Base-by-base conservation (phyloP, 2,113 vertebrate genomes). In the Aptenodytes forsteri region DNA sequence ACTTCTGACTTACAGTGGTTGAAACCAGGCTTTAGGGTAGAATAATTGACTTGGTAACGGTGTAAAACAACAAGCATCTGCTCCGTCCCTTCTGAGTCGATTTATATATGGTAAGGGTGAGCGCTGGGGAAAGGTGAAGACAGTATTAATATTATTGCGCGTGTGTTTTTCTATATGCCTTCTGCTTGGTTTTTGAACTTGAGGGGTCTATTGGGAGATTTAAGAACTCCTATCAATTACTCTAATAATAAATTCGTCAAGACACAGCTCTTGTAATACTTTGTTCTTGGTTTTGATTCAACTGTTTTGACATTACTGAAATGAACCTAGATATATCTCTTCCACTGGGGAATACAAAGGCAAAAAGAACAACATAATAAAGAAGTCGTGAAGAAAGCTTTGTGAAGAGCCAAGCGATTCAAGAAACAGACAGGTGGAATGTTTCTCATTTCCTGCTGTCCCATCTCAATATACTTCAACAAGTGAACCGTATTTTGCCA, bases 281-380 rank as follows among this genome's bases (percentile, higher is more conserved):
- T 89, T 61, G 32, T 90, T 95, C 95, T 95, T 67, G 82, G 55
- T 87, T 98, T 96, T 97, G 86, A 97, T 96, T 94, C 87, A 95
- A 95, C 97, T 98, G 98, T 98, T 98, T 97, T 98, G 97, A 98
- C 92, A 34, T 97, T 89, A 95, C 95, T 97, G 93, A 97, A 97
- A 96, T 95, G 92, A 98, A 94, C 93, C 90, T 94, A 88, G 93
- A 98, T 97, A 97, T 96, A 94, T 89, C 89, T 97, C 71, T 89
- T 89, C 38, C 84, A 14, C 85, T 73, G 52, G 96, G 96, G 92
- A 95, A 95, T 90, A 95, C 77, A 83, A 96, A 96, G 80, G 76
- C 73, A 90, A 83, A 95, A 90, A 86, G 85, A 93, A 58, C 75
- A 97, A 89, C 61, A 52, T 95, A 93, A 97, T 96, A 93, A 94